Evolutionary conservation across 2,797 vertebrate genomes (phyloP).

Genomic region (Luscinia megarhynchos): DNA sequence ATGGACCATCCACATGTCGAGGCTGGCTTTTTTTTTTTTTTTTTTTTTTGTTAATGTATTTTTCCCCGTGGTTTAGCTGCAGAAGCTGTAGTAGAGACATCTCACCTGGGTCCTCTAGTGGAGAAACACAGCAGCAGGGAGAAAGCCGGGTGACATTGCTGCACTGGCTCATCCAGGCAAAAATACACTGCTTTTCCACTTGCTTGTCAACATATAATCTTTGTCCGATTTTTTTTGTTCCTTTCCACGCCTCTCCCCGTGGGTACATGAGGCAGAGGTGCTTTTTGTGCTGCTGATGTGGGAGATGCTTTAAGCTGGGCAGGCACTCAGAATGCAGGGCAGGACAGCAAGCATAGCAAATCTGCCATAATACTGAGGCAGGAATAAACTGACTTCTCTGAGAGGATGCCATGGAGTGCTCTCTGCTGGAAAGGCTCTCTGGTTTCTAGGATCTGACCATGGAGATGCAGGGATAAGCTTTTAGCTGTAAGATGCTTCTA

Average conservation of each 20-base stretch:
- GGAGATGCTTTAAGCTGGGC: not conserved
- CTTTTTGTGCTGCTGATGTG: not conserved
- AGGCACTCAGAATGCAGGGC: not conserved
- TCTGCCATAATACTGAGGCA: not conserved
- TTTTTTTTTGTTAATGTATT: not conserved
- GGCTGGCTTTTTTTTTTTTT: not conserved
- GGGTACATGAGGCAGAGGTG: not conserved
- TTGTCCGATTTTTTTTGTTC: not conserved
- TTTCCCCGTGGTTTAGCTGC: constrained; percentile 28
- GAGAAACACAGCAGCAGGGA: constrained; percentile 32
- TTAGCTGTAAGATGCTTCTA: not conserved
- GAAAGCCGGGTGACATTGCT: not conserved
- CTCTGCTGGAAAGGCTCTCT: not conserved
- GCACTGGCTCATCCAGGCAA: not conserved
- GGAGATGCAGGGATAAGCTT: not conserved
- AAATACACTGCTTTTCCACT: not conserved
- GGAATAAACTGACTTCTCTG: not conserved
- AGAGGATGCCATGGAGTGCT: not conserved
- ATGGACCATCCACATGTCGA: constrained; percentile 46
- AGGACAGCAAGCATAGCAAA: not conserved
- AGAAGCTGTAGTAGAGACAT: constrained; percentile 45
- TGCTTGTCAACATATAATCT: not conserved
- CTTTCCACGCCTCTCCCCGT: rapidly evolving
- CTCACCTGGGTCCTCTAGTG: constrained; percentile 69
- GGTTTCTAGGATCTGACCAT: not conserved